Percentiles rank a stretch among this genome's conserved stretches.
These are phyloP conservation scores for Cryptotermes secundus DNA, from an alignment of 1,140 invertebrate genomes.

Conservation along the genomic window DNA sequence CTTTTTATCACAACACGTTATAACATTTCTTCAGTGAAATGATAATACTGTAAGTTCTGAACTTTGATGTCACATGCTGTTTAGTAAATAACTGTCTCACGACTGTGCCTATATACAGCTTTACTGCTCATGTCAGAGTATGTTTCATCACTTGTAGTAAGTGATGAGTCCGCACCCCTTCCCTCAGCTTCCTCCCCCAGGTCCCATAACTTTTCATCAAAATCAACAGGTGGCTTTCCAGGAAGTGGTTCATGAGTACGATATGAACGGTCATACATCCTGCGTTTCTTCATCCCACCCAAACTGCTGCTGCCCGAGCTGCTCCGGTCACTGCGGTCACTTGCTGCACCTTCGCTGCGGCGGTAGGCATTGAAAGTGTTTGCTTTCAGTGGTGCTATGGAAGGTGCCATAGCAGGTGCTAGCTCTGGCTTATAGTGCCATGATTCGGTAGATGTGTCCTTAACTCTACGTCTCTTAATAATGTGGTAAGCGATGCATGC, in stretches of 20 bases:
- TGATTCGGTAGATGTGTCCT: background rate
- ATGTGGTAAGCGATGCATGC: slow-evolving; percentile 16
- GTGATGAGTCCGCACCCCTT: background rate
- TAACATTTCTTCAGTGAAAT: too few species aligned
- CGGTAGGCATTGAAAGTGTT: background rate
- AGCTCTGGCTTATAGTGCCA: slow-evolving; percentile 23
- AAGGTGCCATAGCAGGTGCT: background rate
- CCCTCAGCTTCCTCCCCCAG: slow-evolving; percentile 72
- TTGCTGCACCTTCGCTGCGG: background rate
- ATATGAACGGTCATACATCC: slow-evolving; percentile 73
- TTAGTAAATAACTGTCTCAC: slow-evolving; percentile 35
- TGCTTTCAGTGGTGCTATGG: background rate
- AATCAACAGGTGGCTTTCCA: slow-evolving; percentile 61
- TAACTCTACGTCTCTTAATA: background rate
- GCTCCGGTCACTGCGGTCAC: background rate
- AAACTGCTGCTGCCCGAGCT: slow-evolving; percentile 10
- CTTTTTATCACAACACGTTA: too few species aligned
- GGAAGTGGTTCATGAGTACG: slow-evolving; percentile 77
- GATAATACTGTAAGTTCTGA: background rate
- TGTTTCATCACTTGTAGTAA: slow-evolving; percentile 14
- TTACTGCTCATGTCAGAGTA: background rate
- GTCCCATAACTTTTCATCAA: slow-evolving; percentile 78
- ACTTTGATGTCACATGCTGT: background rate
- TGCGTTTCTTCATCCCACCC: background rate
- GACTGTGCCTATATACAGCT: background rate